Percentiles rank a stretch among this genome's conserved stretches.
Evolutionary conservation across 1,140 invertebrate genomes (phyloP).

Genomic region (Manduca sexta): DNA sequence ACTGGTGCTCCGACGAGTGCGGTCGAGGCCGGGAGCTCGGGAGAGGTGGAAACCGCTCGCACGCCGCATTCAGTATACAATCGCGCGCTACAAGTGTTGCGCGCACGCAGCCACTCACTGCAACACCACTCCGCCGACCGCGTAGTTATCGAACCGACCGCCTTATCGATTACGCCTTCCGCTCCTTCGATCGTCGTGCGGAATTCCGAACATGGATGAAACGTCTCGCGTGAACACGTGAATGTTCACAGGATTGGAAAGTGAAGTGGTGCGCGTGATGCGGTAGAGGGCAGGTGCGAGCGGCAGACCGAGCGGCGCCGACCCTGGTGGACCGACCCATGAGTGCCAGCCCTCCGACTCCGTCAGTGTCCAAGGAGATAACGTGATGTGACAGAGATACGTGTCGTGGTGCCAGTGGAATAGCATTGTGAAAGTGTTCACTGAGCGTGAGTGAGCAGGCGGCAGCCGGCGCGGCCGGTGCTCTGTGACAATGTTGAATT

Average conservation of each 20-base stretch:
- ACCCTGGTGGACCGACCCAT: slow-evolving; percentile 31
- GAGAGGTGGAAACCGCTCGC: slow-evolving; percentile 55
- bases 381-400: slow-evolving; percentile 68
- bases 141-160: slow-evolving; percentile 35
- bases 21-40: slow-evolving; percentile 54
- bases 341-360: slow-evolving; percentile 28
- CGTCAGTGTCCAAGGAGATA: slow-evolving; percentile 54
- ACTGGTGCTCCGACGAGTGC: slow-evolving; percentile 40
- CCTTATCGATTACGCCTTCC: slow-evolving; percentile 43
- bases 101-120: slow-evolving; percentile 51
- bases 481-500: slow-evolving; percentile 79
- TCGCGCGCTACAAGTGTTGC: slow-evolving; percentile 61
- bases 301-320: slow-evolving; percentile 54
- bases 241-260: slow-evolving; percentile 34
- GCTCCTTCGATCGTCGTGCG: slow-evolving; percentile 26
- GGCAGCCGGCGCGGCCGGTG: slow-evolving; percentile 45
- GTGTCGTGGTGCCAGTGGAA: slow-evolving; percentile 59
- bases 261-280: slow-evolving; percentile 42
- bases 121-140: slow-evolving; percentile 28
- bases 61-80: slow-evolving; percentile 53
- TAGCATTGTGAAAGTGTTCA: slow-evolving; percentile 70
- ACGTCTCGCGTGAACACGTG: slow-evolving; percentile 24
- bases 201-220: slow-evolving; percentile 32
- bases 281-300: slow-evolving; percentile 28
- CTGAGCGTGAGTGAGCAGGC: slow-evolving; percentile 52